Evolutionary conservation across 2,113 vertebrate genomes (phyloP), one percentile per base, ranked within the genome.

Genomic region (Ictalurus furcatus): DNA sequence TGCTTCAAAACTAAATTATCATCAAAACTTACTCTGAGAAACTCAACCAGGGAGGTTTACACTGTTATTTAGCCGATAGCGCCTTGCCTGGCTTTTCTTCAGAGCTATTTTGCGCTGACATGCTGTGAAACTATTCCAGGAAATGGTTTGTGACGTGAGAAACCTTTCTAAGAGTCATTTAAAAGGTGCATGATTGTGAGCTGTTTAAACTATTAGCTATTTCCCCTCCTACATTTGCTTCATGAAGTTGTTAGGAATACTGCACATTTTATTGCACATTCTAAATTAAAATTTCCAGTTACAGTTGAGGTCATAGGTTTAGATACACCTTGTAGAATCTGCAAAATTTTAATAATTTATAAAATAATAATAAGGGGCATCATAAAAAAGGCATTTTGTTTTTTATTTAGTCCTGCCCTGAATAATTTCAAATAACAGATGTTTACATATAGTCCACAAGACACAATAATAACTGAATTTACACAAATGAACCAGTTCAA

Each of bases 51-150:
- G n/a, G n/a, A 80, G 78, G 61, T 30, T 52, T 78, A 80, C 44
- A 67, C 86, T 34, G 85, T 65, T 48, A 74, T 34, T 67, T 79
- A 52, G 58, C 76, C 67, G 40, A 87, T 54, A 80, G 44, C 86
- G 34, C 34, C 58, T 78, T 13, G 30, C 19, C 61, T 87, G 58
- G 56, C 28, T 30, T 52, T 37, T 40, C 56, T 56, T 74, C 30
- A 67, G 58, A n/a, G 25, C 13, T 48, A n/a, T 79, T 87, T 63
- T 78, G 25, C 13, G 7, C 44, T 54, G 28, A 69, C 61, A 23
- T 69, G 58, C 61, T 52, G 59, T 65, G 40, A 67, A 65, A 81
- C 19, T 63, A 67, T 67, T 80, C 76, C 9, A 81, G 61, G 6
- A 86, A 76, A 59, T 37, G 21, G 3, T 85, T 73, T 30, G n/a